Conservation (phyloP, 1,140 invertebrate genomes). For the Aphelinus certus region DNA sequence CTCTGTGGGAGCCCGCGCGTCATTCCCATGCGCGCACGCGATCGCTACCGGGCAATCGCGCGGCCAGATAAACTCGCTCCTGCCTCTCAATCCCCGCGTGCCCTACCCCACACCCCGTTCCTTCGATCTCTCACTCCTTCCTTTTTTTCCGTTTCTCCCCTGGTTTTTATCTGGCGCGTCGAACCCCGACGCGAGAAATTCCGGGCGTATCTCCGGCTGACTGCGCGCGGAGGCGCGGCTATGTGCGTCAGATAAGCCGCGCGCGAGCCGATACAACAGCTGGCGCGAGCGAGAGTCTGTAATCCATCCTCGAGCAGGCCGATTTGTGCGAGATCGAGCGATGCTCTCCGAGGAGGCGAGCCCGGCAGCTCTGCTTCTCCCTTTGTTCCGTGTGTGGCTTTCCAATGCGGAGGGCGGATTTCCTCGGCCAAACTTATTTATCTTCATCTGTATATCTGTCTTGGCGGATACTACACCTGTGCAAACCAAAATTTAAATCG, state of each 20-base stretch:
- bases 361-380: not conserved
- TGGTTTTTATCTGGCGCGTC: not conserved
- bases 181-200: conserved; percentile 34
- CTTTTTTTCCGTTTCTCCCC: not conserved
- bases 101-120: not conserved
- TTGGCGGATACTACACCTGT: no score
- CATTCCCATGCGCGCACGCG: not conserved
- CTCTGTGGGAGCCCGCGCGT: conserved; percentile 1
- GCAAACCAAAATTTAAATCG: no score
- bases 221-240: conserved; percentile 10
- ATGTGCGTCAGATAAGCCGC: conserved; percentile 14
- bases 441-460: no score
- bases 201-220: conserved; percentile 23
- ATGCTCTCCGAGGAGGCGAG: not conserved
- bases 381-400: not conserved
- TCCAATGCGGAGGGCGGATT: not conserved
- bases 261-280: conserved; percentile 16
- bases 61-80: conserved; percentile 19
- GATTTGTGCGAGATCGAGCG: conserved; percentile 26
- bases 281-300: conserved; percentile 6
- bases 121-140: not conserved
- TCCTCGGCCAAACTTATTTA: no score
- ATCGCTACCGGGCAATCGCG: conserved; percentile 40
- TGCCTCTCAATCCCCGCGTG: conserved; percentile 34
- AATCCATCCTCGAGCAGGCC: conserved; percentile 14